phyloP scores from a whole-genome alignment of 2,888 invertebrate species.

The Cecidostiba fungosa region DNA sequence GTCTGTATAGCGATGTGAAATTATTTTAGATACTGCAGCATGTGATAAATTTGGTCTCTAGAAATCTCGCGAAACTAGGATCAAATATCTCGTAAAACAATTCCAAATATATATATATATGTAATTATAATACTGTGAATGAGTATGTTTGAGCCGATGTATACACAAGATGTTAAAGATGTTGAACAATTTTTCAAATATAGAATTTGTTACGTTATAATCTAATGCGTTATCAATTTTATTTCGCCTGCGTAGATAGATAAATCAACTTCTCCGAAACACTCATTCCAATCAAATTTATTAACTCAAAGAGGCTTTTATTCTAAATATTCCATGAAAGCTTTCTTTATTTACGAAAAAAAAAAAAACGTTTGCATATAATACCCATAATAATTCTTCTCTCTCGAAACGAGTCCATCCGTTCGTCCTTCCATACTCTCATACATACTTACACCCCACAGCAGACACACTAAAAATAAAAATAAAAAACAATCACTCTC shows the following conservation, averaged over 20 bases:
- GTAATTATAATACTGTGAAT: constrained; percentile 29
- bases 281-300: no score
- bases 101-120: constrained; percentile 38
- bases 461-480: background rate
- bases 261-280: no score
- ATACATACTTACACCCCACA: background rate
- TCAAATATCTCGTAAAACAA: constrained; percentile 40
- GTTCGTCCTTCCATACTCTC: background rate
- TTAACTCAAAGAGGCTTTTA: no score
- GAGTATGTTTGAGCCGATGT: background rate
- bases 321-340: no score
- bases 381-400: background rate
- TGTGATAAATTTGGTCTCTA: constrained; percentile 55
- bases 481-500: background rate
- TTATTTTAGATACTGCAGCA: constrained; percentile 39
- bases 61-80: constrained; percentile 4
- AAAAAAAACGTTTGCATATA: no score
- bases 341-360: no score
- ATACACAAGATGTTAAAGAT: constrained; percentile 47
- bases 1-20: background rate
- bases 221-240: background rate
- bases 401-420: background rate
- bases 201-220: constrained; percentile 56
- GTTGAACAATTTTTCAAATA: constrained; percentile 54
- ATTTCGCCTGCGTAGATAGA: background rate